Conservation (phyloP, 2,888 invertebrate genomes). For the Melanchra persicariae region DNA sequence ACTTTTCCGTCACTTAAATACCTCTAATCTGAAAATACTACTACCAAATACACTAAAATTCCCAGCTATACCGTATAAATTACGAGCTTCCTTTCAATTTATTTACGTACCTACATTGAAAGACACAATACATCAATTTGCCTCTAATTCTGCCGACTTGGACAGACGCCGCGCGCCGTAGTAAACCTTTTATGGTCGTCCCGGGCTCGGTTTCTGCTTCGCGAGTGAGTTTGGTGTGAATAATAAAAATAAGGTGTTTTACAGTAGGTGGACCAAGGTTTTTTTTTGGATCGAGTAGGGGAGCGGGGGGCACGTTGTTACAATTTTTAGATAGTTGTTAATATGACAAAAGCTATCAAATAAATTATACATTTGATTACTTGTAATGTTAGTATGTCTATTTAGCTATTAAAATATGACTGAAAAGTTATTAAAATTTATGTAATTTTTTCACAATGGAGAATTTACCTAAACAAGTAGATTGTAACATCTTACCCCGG, state of each 20-base stretch:
- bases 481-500: no score
- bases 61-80: conserved; percentile 3
- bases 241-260: conserved; percentile 45
- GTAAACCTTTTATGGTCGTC: conserved; percentile 67
- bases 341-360: no score
- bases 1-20: no score
- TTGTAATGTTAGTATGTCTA: no score
- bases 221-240: conserved; percentile 39
- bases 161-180: conserved; percentile 66
- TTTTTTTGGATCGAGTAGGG: background rate
- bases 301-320: no score
- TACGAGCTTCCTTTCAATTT: conserved; percentile 23
- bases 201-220: conserved; percentile 37
- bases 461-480: no score
- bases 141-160: conserved; percentile 53
- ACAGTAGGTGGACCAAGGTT: background rate
- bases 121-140: conserved; percentile 60
- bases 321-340: no score
- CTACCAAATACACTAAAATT: background rate
- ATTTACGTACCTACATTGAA: conserved; percentile 33
- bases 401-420: no score
- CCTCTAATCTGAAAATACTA: no score
- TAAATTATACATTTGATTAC: no score
- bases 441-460: no score
- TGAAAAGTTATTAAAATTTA: no score